Evolutionary conservation across 2,113 vertebrate species (phyloP).

Genomic region (Mola mola): DNA sequence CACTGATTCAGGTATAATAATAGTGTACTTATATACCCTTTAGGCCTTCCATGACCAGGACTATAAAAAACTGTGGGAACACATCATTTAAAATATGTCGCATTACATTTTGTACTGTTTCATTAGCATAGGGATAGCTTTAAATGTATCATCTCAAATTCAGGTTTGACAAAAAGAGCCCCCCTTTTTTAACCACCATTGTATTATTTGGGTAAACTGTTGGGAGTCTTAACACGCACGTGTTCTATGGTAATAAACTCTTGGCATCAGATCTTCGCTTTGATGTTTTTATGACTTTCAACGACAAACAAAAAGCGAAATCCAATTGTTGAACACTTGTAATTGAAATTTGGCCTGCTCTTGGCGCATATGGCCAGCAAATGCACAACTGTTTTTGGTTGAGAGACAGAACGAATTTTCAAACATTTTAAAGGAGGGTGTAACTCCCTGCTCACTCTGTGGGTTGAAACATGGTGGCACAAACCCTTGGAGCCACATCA

Average conservation of each 20-base stretch:
- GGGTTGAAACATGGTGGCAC: background rate
- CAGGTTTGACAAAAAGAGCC: background rate
- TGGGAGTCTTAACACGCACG: conserved; percentile 1
- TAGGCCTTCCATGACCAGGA: background rate
- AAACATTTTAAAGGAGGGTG: background rate
- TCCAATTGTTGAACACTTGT: background rate
- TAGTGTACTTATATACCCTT: too few relatives aligned
- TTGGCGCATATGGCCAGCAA: background rate
- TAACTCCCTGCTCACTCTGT: background rate
- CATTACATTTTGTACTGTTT: background rate
- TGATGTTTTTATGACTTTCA: conserved; percentile 3
- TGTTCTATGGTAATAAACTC: conserved; percentile 7
- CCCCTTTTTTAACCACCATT: background rate
- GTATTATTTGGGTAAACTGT: conserved; percentile 5
- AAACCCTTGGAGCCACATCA: background rate
- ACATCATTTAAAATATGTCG: background rate
- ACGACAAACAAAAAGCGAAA: background rate
- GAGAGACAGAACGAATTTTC: background rate
- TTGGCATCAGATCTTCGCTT: background rate
- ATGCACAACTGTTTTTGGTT: background rate
- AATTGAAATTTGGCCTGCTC: background rate
- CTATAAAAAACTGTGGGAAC: too few relatives aligned
- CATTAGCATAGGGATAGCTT: too few relatives aligned
- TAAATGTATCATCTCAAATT: background rate
- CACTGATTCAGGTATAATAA: conserved; percentile 89